These are phyloP conservation scores for Leptocoma aspasia DNA, from an alignment of 2,113 vertebrate species.

Conservation along the genomic window DNA sequence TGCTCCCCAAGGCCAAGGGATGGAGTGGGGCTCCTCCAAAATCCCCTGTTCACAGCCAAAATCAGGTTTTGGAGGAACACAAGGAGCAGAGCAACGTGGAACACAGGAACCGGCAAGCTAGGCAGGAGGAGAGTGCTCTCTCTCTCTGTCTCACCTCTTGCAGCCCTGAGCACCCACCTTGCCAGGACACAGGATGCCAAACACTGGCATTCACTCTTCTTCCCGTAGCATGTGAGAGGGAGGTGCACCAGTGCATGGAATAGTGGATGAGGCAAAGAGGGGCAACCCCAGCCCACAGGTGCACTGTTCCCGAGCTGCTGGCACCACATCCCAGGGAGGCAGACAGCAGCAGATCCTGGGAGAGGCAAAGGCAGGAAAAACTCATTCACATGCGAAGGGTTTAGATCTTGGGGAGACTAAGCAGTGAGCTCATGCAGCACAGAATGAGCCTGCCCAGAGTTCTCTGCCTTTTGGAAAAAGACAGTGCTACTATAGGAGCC, in stretches of 20 bases:
- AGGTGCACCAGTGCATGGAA: background rate
- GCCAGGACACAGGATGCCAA: background rate
- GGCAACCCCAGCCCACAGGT: background rate
- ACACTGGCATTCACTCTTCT: background rate
- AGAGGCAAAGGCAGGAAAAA: background rate
- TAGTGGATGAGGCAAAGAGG: background rate
- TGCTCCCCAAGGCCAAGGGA: background rate
- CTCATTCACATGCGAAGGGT: background rate
- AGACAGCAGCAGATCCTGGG: background rate
- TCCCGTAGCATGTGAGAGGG: background rate
- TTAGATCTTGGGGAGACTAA: background rate
- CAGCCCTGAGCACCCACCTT: background rate
- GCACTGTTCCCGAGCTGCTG: accelerated
- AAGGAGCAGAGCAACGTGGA: background rate
- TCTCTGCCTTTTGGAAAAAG: background rate
- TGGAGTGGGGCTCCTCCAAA: background rate
- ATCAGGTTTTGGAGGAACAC: background rate
- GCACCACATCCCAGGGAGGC: background rate
- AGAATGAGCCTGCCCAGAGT: background rate
- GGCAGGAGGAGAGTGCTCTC: background rate
- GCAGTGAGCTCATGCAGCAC: background rate
- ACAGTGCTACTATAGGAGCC: background rate
- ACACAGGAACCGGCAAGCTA: background rate
- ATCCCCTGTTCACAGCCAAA: background rate
- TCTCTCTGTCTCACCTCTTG: background rate